Percentiles rank a stretch among this genome's conserved stretches.
phyloP scores from a whole-genome alignment of 92 coral and sea anemone genomes.

The Chrysogorgia sp. region DNA sequence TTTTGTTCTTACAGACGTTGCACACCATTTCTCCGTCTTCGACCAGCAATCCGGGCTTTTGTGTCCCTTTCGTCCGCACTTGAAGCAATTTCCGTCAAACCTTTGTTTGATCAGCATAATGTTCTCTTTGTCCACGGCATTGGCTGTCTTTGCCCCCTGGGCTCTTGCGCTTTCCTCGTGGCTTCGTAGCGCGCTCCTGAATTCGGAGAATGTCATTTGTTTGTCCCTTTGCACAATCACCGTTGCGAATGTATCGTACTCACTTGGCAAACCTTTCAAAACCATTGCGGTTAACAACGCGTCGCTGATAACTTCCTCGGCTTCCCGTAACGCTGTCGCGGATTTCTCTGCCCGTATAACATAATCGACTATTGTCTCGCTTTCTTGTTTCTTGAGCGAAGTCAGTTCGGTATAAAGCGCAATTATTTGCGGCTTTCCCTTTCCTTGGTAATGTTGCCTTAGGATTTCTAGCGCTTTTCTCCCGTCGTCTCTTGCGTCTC shows the following conservation, averaged over 20 bases:
- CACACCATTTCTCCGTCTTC: slow-evolving; percentile 5
- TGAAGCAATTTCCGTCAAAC: slow-evolving; percentile 12
- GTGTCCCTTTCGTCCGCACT: slow-evolving; percentile 31
- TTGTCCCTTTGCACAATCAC: no score
- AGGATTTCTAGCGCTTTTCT: slow-evolving; percentile 42
- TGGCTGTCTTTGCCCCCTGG: background rate
- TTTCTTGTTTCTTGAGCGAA: slow-evolving; percentile 39
- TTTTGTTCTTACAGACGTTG: background rate
- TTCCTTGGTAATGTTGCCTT: slow-evolving; percentile 49
- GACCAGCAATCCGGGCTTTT: slow-evolving; percentile 30
- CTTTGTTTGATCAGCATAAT: background rate
- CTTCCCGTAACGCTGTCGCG: slow-evolving; percentile 45
- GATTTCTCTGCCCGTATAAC: slow-evolving; percentile 53
- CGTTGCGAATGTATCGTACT: no score
- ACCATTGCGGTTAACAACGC: no score
- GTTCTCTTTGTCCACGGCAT: background rate
- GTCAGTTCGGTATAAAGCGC: slow-evolving; percentile 60
- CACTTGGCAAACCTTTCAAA: no score
- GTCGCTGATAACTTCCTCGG: no score
- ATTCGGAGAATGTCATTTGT: no score
- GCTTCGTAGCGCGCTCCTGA: slow-evolving; percentile 5
- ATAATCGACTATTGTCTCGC: slow-evolving; percentile 50
- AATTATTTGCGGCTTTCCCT: slow-evolving; percentile 57
- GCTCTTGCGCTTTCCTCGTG: slow-evolving; percentile 23
- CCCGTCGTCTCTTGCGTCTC: no score